Base-by-base conservation (phyloP, 1,140 invertebrate genomes). In the Batillaria attramentaria region DNA sequence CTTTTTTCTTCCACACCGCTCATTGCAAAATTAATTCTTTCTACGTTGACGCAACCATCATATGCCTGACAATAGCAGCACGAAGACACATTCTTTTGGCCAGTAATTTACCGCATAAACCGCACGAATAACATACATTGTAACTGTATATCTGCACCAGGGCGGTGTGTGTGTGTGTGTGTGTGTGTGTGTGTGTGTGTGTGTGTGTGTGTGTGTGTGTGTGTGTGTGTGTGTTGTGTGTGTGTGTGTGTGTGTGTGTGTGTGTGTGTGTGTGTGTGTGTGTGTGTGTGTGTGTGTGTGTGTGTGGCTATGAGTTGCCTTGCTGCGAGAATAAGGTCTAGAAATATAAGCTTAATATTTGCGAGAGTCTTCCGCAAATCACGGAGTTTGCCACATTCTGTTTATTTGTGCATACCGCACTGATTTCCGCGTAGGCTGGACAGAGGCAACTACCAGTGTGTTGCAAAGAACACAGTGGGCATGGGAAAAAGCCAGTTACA, bases 131-230 rank as follows among this genome's bases (percentile, higher is more conserved):
- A 70, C 37, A 41, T 41, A 70, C 13, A 41, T 8, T 42, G 35
- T 50, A 50, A 50, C 24, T 50, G 46, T 50, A 24, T 50, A 13
- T 50, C 10, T 13, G 24, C 24, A 50, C 46, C n/a, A n/a, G n/a
- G n/a, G n/a, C n/a, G n/a, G n/a, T n/a, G n/a, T n/a, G n/a, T n/a
- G n/a, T n/a, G n/a, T 50, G 1, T 70, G 0, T 42, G 39, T 70
- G 42, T 28, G 18, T 37, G 37, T 37, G n/a, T 70, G 5, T 70
- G 68, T 28, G 18, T n/a, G 42, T 33, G 28, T 70, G 68, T 42
- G 24, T 70, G 68, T 70, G 42, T 46, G 42, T 41, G 42, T 70
- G 68, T 70, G 42, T 70, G 42, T 42, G 68, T 70, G 68, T 70
- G 68, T 70, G 42, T 70, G 68, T 46, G 37, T 70, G 42, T 70